phyloP scores from a whole-genome alignment of 2,888 invertebrate species.

The Eugnorisma glareosa region DNA sequence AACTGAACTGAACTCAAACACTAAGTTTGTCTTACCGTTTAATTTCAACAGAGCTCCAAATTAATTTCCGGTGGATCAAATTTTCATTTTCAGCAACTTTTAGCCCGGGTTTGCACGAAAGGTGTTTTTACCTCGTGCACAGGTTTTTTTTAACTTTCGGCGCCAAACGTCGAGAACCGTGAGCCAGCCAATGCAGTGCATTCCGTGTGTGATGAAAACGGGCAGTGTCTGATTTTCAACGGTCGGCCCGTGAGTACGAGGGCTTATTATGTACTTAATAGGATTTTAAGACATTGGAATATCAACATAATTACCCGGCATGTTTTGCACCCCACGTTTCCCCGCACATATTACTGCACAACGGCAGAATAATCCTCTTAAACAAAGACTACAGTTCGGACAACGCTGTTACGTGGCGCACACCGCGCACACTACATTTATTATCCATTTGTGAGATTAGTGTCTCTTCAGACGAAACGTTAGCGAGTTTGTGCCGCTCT shows the following conservation, averaged over 20 bases:
- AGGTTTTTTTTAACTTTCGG: not conserved
- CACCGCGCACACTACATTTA: slow-evolving; percentile 27
- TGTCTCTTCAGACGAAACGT: slow-evolving; percentile 38
- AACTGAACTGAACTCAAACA: slow-evolving; percentile 43
- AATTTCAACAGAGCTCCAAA: slow-evolving; percentile 32
- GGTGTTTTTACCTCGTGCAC: not conserved
- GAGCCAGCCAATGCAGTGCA: not conserved
- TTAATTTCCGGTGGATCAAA: slow-evolving; percentile 41
- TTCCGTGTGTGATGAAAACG: not conserved
- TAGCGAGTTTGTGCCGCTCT: slow-evolving; percentile 13
- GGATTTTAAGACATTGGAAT: not conserved
- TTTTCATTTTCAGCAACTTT: slow-evolving; percentile 24
- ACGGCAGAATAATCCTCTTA: slow-evolving; percentile 20
- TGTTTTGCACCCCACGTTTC: not conserved
- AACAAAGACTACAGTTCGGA: slow-evolving; percentile 25
- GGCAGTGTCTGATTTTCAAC: not conserved
- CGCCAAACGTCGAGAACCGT: not conserved
- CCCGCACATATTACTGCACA: slow-evolving; percentile 10
- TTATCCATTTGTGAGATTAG: slow-evolving; percentile 58
- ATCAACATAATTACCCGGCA: slow-evolving; percentile 1
- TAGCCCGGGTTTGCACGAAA: not conserved
- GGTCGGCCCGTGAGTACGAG: not conserved
- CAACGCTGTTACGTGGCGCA: slow-evolving; percentile 6
- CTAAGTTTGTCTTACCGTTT: slow-evolving; percentile 34
- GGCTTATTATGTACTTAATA: not conserved